A percentile compares a stretch with the other conserved stretches of the same genome.
Conservation (phyloP, 2,888 invertebrate species). For the Allolobophora icterica region DNA sequence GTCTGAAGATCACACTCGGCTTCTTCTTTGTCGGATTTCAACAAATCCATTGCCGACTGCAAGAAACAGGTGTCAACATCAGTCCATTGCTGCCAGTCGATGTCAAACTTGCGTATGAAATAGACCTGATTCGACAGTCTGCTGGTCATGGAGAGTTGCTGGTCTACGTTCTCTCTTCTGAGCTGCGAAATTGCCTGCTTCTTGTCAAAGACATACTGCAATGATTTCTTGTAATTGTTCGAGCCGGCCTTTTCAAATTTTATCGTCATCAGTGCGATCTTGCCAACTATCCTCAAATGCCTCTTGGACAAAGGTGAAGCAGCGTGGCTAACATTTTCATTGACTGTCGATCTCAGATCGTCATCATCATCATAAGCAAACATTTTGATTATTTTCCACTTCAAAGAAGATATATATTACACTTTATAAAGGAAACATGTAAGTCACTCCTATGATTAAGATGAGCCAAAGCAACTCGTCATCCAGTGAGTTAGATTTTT, state of each 20-base stretch:
- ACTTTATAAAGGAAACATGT: no score
- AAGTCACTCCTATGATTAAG: no score
- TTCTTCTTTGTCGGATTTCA: neutral
- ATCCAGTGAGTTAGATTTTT: no score
- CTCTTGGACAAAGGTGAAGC: no score
- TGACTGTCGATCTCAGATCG: no score
- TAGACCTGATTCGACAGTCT: neutral
- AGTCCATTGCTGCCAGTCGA: neutral
- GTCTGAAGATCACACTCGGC: neutral
- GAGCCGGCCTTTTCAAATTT: neutral
- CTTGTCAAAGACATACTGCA: neutral
- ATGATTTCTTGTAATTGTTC: neutral
- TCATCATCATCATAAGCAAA: no score
- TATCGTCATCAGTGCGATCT: neutral
- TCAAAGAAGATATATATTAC: no score
- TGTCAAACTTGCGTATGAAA: neutral
- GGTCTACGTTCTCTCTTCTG: neutral
- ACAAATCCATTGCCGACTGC: neutral
- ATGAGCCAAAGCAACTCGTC: no score
- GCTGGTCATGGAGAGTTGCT: neutral
- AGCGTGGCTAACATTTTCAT: no score
- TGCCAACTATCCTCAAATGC: no score
- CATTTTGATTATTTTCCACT: no score
- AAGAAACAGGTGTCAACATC: neutral
- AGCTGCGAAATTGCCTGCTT: neutral